Evolutionary conservation across 1,140 invertebrate genomes (phyloP), one percentile per base, ranked within the genome.

Genomic region (Cydia pomonella): DNA sequence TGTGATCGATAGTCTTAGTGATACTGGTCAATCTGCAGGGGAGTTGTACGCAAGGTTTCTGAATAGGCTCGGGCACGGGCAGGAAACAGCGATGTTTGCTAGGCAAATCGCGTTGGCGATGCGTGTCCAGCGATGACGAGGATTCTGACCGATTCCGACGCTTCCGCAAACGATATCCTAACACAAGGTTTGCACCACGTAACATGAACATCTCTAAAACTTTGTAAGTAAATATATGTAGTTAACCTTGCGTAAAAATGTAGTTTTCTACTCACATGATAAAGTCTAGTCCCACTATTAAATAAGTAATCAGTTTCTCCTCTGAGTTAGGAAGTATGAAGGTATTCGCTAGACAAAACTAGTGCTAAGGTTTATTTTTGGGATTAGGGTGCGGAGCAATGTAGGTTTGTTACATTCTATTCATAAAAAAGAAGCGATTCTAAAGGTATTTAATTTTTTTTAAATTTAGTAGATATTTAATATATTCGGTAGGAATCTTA

Each of bases 21-120:
- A 53, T 53, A 59, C 0, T 59, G 21, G 53, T 59, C 23, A 7
- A 10, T 7, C 21, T 59, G 18, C 23, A 59, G 18, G 53, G 53
- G n/a, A 21, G 53, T 53, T n/a, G n/a, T 59, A 10, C 21, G 21
- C 21, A 59, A 59, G 53, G 21, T 75, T 66, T 21, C 41, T 75
- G 74, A 44, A 38, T 38, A 73, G 59, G 74, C 27, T 7, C 18
- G 16, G 47, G 47, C n/a, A 23, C 38, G 59, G 77, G 73, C 80
- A 82, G 84, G 82, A 86, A 83, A 72, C 75, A 76, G 53, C 59
- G 77, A 77, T 82, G 79, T 80, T 82, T 84, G 80, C 83, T 82
- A 83, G 79, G 81, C 82, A 83, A 86, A 83, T 80, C 80, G 83
- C 80, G 77, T 86, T 80, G 79, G 72, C 78, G 76, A 79, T 76